A percentile compares a stretch with the other conserved stretches of the same genome.
phyloP scores from a whole-genome alignment of 2,888 invertebrate species.

The Heteropelma amictum region DNA sequence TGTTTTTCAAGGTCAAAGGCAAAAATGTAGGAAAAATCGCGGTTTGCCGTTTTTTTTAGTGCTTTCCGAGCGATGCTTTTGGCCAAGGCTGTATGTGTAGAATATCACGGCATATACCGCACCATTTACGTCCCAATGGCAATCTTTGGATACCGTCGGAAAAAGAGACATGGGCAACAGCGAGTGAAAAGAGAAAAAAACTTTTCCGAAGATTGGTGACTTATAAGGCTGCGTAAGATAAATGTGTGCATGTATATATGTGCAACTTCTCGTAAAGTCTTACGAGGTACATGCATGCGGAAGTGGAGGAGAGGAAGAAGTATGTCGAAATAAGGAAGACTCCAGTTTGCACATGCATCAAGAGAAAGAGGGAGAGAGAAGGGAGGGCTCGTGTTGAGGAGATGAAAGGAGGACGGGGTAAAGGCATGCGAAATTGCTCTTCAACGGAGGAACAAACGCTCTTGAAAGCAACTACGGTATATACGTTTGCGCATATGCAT shows the following conservation, averaged over 20 bases:
- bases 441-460: conserved; percentile 44
- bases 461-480: background rate
- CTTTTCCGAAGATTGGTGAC: background rate
- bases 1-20: too few relatives aligned
- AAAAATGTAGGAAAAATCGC: too few relatives aligned
- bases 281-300: conserved; percentile 38
- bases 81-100: background rate
- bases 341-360: conserved; percentile 8
- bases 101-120: background rate
- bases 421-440: conserved; percentile 52
- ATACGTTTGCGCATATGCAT: background rate
- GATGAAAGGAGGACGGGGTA: background rate
- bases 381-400: background rate
- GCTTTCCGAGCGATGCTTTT: background rate
- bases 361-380: background rate
- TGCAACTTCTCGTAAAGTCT: conserved; percentile 32
- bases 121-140: conserved; percentile 30
- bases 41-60: background rate
- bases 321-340: conserved; percentile 18
- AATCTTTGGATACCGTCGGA: conserved; percentile 26
- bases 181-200: background rate
- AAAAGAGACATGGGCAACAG: background rate
- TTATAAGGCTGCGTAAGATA: too few relatives aligned
- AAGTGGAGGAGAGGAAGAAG: conserved; percentile 29
- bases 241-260: background rate